Percentiles rank a stretch among this genome's conserved stretches.
Conservation (phyloP, 2,797 vertebrate genomes). For the Enteromius treurensis region DNA sequence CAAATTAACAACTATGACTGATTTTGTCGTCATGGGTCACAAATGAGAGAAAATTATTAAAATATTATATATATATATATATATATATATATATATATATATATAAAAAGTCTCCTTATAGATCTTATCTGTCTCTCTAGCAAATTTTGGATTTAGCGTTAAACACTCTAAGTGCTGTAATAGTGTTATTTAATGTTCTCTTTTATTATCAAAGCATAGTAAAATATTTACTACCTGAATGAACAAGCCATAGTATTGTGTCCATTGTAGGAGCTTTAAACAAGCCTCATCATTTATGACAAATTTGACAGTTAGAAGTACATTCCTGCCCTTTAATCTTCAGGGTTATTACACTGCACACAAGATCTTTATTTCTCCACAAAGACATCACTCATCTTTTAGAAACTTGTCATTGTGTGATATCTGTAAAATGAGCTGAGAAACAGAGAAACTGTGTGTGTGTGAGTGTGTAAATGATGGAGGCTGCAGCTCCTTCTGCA, state of each 20-base stretch:
- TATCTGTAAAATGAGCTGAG: slow-evolving; percentile 34
- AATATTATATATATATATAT: too few species aligned
- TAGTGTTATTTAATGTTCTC: neutral
- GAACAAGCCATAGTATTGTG: neutral
- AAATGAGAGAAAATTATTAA: too few species aligned
- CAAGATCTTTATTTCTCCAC: slow-evolving; percentile 18
- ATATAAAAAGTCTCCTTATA: too few species aligned
- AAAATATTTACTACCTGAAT: neutral
- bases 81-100: too few species aligned
- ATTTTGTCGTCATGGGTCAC: too few species aligned
- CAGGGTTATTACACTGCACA: slow-evolving; percentile 15
- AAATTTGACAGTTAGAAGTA: slow-evolving; percentile 1
- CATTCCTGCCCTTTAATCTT: slow-evolving; percentile 28
- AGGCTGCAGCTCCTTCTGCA: slow-evolving; percentile 40
- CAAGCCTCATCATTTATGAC: neutral
- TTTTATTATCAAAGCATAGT: neutral
- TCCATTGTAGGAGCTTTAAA: slow-evolving; percentile 6
- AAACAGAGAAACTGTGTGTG: slow-evolving; percentile 20
- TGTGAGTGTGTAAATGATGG: slow-evolving; percentile 36
- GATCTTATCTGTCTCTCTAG: too few species aligned
- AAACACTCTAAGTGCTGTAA: neutral
- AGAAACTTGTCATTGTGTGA: slow-evolving; percentile 38
- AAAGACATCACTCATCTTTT: slow-evolving; percentile 36
- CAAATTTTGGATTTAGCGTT: neutral
- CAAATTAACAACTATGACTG: too few species aligned